These are phyloP conservation scores for Pseudoatta argentina DNA, from an alignment of 1,140 invertebrate species.

Conservation along the genomic window DNA sequence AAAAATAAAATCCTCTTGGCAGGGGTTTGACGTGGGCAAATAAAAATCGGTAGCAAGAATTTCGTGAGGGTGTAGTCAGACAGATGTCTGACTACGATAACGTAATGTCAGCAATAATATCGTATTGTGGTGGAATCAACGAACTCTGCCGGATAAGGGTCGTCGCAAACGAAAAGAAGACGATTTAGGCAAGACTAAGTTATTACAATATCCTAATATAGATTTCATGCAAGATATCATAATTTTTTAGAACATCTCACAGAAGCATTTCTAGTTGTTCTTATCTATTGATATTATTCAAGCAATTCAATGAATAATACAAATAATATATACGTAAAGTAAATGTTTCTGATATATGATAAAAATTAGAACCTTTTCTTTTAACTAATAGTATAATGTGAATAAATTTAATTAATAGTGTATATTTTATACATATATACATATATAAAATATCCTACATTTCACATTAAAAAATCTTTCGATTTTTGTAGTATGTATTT, in stretches of 20 bases:
- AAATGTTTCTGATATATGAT: background rate
- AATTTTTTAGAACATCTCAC: background rate
- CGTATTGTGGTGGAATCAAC: conserved; percentile 77
- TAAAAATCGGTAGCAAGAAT: background rate
- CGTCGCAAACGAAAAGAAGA: conserved; percentile 42
- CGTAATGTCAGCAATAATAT: conserved; percentile 71
- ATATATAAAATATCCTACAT: no score
- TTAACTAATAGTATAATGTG: no score
- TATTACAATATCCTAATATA: conserved; percentile 41
- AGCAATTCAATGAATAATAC: background rate
- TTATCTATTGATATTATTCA: background rate
- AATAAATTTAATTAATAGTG: no score
- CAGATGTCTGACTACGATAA: conserved; percentile 76
- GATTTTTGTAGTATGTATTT: background rate
- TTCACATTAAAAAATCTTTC: background rate
- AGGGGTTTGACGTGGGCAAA: background rate
- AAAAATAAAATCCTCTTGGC: conserved; percentile 9
- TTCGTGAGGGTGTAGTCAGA: background rate
- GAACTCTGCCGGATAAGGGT: conserved; percentile 52
- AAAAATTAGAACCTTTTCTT: background rate
- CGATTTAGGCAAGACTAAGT: conserved; percentile 69
- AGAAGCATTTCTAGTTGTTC: background rate
- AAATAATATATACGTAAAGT: background rate
- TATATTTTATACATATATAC: no score
- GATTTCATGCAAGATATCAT: conserved; percentile 23